A percentile compares a stretch with the other conserved stretches of the same genome.
phyloP scores from a whole-genome alignment of 2,888 invertebrate species.

The Cephus nigrinus region DNA sequence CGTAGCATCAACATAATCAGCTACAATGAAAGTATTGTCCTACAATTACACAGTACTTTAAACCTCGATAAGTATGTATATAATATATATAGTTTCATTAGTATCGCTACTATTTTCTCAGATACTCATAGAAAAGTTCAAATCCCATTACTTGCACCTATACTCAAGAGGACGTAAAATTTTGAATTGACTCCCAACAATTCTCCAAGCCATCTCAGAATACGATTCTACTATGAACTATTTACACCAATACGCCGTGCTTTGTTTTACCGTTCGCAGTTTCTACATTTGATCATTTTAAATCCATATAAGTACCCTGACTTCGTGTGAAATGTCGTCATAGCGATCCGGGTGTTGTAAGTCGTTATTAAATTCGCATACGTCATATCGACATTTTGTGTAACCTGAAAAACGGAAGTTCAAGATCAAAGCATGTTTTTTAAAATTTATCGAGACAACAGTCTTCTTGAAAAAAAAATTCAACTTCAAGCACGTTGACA shows the following conservation, averaged over 20 bases:
- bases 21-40: not conserved
- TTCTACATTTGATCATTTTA: not conserved
- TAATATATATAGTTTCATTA: not conserved
- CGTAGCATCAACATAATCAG: not conserved
- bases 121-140: not conserved
- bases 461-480: not conserved
- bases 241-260: not conserved
- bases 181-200: not conserved
- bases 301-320: not conserved
- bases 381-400: not conserved
- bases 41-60: not conserved
- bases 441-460: not conserved
- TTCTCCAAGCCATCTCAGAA: not conserved
- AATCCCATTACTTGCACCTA: not conserved
- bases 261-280: constrained; percentile 1
- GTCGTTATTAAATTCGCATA: not conserved
- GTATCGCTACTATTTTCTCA: not conserved
- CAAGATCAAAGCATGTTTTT: not conserved
- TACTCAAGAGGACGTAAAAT: not conserved
- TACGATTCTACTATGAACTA: not conserved
- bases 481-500: not conserved
- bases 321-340: not conserved
- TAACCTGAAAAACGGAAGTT: not conserved
- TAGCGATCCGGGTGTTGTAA: not conserved
- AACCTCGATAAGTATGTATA: not conserved